Percentiles rank a stretch among this genome's conserved stretches.
These are phyloP conservation scores for Phylloscopus trochilus DNA, from an alignment of 2,113 vertebrate species.

Conservation along the genomic window DNA sequence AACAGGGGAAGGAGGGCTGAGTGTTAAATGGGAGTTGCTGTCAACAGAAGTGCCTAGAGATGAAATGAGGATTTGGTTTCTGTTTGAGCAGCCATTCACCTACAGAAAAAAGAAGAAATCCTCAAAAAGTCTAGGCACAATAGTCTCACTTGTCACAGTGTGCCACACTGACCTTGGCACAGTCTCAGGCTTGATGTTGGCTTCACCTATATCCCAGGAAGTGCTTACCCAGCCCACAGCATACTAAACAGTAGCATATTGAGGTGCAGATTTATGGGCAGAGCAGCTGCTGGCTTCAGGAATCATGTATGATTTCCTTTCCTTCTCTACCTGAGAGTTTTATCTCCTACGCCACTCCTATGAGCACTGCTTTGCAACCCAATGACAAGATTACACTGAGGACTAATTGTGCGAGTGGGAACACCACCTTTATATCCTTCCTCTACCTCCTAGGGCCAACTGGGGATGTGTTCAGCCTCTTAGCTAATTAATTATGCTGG, in stretches of 20 bases:
- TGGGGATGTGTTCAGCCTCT: background rate
- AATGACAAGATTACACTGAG: background rate
- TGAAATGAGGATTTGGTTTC: background rate
- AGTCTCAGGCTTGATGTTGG: background rate
- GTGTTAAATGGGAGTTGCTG: background rate
- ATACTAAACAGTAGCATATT: background rate
- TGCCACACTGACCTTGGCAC: background rate
- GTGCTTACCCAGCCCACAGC: background rate
- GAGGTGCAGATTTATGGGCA: background rate
- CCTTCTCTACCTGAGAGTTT: background rate
- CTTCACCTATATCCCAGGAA: background rate
- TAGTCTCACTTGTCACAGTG: background rate
- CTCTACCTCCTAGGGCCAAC: background rate
- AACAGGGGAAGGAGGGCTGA: background rate
- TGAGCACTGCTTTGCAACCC: background rate
- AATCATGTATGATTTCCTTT: background rate
- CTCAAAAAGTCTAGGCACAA: background rate
- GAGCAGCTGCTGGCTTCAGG: background rate
- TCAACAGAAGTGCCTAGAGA: background rate
- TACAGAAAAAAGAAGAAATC: background rate
- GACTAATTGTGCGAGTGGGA: background rate
- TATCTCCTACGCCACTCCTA: background rate
- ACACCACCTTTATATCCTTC: background rate
- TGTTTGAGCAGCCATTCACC: background rate
- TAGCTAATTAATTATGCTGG: conserved; percentile 25